Base-by-base conservation (phyloP, 1,140 invertebrate species). In the Leguminivora glycinivorella region DNA sequence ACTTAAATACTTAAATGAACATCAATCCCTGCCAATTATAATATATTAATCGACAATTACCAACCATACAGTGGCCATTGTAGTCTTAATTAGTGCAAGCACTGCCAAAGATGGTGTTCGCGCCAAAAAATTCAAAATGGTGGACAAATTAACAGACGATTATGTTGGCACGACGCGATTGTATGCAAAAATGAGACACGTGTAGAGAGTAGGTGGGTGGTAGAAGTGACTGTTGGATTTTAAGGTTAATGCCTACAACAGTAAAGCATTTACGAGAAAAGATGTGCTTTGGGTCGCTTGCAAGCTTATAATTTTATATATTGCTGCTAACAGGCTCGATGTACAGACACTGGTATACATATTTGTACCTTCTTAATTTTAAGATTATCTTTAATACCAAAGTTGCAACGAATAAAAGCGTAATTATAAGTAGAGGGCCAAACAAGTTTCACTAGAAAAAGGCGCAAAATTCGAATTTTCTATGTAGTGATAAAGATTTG, bases 171-270 rank as follows among this genome's bases (percentile, higher is more conserved):
- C 26, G 58, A 52, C 5, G 26, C 58, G 24, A 63, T 63, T 63
- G 58, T 63, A 63, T 63, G 58, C 58, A 63, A 63, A 63, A 63
- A 63, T 63, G 14, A 7, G 58, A 63, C 58, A 63, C 12, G 58
- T 34, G 58, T n/a, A 12, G n/a, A 29, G 26, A 63, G 29, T 34
- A 63, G 58, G 6, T 29, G 17, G 17, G 24, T 63, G 14, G n/a
- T 17, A 29, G 58, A 63, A n/a, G 14, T n/a, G 26, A 63, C 58
- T 10, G 26, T 6, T 7, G 12, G 14, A 7, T 26, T 29, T n/a
- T 29, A 17, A 29, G n/a, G n/a, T 63, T 31, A 1, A n/a, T 63
- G 58, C 58, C 58, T 63, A 63, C 0, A 17, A 1, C 14, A 17
- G n/a, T 17, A 2, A 17, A 31, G 25, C 26, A 17, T 29, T 4